Evolutionary conservation across 2,797 vertebrate genomes (phyloP).

Genomic region (Rousettus madagascariensis): DNA sequence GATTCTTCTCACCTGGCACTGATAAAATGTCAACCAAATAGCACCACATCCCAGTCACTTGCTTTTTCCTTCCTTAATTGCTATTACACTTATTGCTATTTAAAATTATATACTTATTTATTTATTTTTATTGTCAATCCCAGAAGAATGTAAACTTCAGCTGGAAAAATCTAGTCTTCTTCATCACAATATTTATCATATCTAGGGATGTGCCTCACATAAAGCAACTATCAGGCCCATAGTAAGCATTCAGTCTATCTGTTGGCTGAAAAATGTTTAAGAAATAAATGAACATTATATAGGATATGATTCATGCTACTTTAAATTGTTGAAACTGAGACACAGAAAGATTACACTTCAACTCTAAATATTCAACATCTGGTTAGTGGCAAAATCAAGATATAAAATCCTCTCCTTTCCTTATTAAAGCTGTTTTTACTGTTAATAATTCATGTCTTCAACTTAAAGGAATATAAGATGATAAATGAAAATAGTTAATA

Average conservation of each 20-base stretch:
- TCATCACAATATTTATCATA: neutral
- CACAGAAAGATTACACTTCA: neutral
- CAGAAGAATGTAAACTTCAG: neutral
- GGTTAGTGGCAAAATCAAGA: neutral
- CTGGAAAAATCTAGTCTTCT: neutral
- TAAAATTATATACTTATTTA: neutral
- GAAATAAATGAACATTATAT: neutral
- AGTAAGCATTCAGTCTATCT: neutral
- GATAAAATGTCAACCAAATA: neutral
- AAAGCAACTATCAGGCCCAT: neutral
- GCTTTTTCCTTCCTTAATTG: neutral
- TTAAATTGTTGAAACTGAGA: neutral
- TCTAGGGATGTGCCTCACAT: too few relatives aligned
- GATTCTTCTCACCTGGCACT: neutral
- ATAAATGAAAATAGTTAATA: neutral
- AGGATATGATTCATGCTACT: neutral
- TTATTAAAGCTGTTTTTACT: neutral
- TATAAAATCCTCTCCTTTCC: neutral
- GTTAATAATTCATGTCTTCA: neutral
- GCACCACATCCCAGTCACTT: neutral
- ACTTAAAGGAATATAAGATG: neutral
- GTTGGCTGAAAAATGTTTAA: neutral
- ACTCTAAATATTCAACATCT: neutral
- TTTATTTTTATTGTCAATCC: neutral
- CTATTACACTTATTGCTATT: neutral